These are phyloP conservation scores for Neomonachus schauinslandi DNA, from an alignment of 2,113 vertebrate species.

Conservation along the genomic window DNA sequence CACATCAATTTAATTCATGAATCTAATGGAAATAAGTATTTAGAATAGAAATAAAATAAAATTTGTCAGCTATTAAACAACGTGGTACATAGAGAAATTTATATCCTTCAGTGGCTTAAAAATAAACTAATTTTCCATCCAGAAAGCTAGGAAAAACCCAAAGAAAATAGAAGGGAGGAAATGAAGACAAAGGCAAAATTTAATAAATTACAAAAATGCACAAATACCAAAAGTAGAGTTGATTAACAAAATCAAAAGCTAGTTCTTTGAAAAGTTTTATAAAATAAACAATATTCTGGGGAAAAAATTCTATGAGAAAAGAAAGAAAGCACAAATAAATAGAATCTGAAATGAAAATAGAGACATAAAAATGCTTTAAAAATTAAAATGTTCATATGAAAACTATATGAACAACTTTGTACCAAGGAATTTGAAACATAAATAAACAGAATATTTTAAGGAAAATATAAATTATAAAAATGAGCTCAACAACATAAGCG, in stretches of 20 bases:
- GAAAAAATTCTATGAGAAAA: background rate
- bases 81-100: background rate
- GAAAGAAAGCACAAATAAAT: background rate
- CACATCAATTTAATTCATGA: background rate
- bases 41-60: conserved; percentile 45
- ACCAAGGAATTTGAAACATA: conserved; percentile 26
- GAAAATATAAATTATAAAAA: conserved; percentile 33
- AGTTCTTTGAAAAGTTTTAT: conserved; percentile 3
- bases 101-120: background rate
- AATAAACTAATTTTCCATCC: background rate
- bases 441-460: conserved; percentile 4
- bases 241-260: conserved; percentile 13
- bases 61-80: background rate
- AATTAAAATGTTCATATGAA: background rate
- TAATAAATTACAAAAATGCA: conserved; percentile 13
- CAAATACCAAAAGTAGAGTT: conserved; percentile 34
- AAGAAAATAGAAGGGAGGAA: background rate
- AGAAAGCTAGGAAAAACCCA: background rate
- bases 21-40: background rate
- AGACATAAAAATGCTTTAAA: background rate
- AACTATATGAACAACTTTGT: background rate
- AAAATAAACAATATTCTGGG: conserved; percentile 36
- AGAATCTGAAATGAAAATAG: conserved; percentile 33
- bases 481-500: background rate
- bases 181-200: conserved; percentile 18